Evolutionary conservation across 2,797 vertebrate species (phyloP), one percentile per base, ranked within the genome.

Genomic region (Arnoldichthys spilopterus): DNA sequence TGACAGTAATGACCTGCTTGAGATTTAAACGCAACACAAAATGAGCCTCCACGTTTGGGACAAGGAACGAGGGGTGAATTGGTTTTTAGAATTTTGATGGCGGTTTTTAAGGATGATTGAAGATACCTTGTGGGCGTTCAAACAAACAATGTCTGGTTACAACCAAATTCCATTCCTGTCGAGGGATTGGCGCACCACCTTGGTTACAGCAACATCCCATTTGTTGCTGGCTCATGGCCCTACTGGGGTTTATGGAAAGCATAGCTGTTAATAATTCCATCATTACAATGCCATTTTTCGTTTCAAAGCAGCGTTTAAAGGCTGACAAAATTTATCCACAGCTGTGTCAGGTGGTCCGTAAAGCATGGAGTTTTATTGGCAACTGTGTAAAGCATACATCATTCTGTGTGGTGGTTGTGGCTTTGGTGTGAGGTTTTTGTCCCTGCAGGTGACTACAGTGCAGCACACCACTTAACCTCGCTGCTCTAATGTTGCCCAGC

Each of bases 401-500:
- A 58, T 63, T 20, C 26, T 74, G 72, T 78, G 54, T 85, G 66
- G 47, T 72, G 79, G 51, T 72, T 67, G 74, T 72, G 74, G 61
- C 43, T 40, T 49, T 54, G 47, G 43, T 66, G 73, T 59, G 58
- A 81, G 68, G 51, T 77, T 63, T 72, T 51, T 73, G 32, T 81
- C 68, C 72, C 71, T 72, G 51, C 74, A 72, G 77, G 78, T 85
- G 85, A 83, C 24, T 49, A 63, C 78, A 76, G 71, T 69, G 30
- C 20, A 40, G 78, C 64, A 49, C 78, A 72, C 72, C 81, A 83
- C 82, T 89, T 86, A 85, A 84, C 81, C 83, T 84, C 56, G n/a
- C 66, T 45, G 70, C 84, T 90, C 86, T 90, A 82, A 88, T 88
- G 88, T 86, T 83, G 86, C 74, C 80, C 88, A 88, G 83, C 67